Conservation (phyloP, 2,797 vertebrate genomes). For the Saxicola maurus region DNA sequence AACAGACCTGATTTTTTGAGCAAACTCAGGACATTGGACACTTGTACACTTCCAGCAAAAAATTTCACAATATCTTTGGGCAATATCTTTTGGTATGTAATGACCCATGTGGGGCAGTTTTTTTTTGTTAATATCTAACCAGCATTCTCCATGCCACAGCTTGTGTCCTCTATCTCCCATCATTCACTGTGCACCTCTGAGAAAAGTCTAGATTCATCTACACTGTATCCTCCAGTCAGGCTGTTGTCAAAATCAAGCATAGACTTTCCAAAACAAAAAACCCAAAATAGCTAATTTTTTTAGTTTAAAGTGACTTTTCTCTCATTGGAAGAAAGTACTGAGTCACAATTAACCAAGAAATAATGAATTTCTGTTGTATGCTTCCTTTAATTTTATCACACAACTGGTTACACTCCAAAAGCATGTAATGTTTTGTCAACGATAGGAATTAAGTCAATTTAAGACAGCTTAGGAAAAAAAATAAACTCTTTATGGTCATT, state of each 20-base stretch:
- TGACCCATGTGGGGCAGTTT: fast-evolving
- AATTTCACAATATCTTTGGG: neutral
- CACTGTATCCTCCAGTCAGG: neutral
- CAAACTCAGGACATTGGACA: neutral
- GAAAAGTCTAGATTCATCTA: neutral
- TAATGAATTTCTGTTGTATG: neutral
- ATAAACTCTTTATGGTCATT: neutral
- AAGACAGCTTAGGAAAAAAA: neutral
- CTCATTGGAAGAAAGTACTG: neutral
- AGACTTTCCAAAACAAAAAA: neutral
- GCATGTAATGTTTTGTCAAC: neutral
- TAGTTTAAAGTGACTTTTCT: neutral
- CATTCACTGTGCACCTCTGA: neutral
- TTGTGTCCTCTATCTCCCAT: neutral
- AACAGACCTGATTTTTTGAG: neutral
- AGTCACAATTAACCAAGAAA: neutral
- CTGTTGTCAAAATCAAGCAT: neutral
- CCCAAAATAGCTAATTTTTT: fast-evolving
- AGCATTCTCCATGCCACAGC: neutral
- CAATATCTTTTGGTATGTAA: neutral
- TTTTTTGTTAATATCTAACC: neutral
- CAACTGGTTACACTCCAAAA: neutral
- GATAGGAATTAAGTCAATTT: neutral
- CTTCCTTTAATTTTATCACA: neutral
- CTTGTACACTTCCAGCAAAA: neutral